Conservation (phyloP, 2,113 vertebrate genomes). For the Ceyx cyanopectus region DNA sequence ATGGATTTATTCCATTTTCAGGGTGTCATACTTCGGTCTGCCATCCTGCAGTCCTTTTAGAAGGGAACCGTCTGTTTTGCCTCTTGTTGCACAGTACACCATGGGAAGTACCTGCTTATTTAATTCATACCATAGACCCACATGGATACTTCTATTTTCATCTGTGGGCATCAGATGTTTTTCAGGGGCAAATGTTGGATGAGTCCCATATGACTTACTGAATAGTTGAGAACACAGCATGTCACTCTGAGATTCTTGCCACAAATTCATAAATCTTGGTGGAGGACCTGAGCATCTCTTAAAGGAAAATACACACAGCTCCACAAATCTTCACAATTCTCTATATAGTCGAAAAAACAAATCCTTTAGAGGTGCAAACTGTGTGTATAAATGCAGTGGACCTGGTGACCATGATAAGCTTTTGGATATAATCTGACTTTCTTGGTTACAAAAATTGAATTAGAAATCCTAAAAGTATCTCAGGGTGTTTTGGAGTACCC, state of each 20-base stretch:
- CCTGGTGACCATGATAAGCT: neutral
- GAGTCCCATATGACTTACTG: neutral
- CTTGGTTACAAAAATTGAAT: neutral
- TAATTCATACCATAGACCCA: neutral
- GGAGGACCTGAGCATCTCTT: neutral
- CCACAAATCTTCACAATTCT: neutral
- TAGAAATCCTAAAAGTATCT: neutral
- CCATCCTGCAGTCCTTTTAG: neutral
- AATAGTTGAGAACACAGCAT: neutral
- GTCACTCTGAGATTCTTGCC: neutral
- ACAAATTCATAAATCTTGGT: neutral
- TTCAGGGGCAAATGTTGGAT: accelerated
- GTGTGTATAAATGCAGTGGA: neutral
- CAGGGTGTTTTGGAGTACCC: neutral
- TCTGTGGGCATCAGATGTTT: neutral
- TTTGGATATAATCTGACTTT: neutral
- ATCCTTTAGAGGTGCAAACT: neutral
- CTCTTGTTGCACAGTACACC: neutral
- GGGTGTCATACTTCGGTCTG: neutral
- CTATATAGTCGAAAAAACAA: neutral
- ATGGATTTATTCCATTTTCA: conserved; percentile 16
- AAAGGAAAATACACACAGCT: neutral
- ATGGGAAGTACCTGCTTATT: neutral
- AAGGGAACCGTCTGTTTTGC: neutral
- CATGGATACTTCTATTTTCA: neutral